phyloP scores from a whole-genome alignment of 2,888 invertebrate genomes.

The Galerucella nymphaeae region DNA sequence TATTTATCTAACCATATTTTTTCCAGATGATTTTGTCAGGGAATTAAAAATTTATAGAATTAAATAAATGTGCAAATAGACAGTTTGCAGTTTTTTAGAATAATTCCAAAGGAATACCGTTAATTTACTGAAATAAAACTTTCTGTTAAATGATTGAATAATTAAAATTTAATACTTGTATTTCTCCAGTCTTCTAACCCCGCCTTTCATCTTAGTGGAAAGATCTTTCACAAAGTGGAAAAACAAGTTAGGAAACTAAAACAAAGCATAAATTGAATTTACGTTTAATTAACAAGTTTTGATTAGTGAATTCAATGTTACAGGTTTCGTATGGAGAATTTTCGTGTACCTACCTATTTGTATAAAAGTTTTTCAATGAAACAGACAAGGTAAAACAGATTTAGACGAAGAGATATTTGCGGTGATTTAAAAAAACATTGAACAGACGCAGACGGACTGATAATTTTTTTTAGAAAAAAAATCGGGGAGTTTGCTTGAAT shows the following conservation, averaged over 20 bases:
- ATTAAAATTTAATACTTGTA: not conserved
- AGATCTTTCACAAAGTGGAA: constrained; percentile 23
- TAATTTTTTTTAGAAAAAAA: constrained; percentile 1
- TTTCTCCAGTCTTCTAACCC: not conserved
- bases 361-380: constrained; percentile 15
- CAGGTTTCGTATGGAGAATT: constrained; percentile 33
- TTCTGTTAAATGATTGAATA: not conserved
- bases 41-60: no score
- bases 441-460: constrained; percentile 8
- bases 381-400: constrained; percentile 1
- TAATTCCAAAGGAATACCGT: not conserved
- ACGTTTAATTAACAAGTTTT: constrained; percentile 49
- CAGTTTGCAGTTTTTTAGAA: no score
- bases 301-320: constrained; percentile 47
- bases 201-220: not conserved
- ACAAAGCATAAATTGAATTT: constrained; percentile 40
- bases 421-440: constrained; percentile 21
- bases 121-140: not conserved
- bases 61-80: no score
- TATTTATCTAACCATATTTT: no score
- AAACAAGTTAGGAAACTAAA: constrained; percentile 41
- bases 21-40: no score
- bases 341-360: constrained; percentile 5
- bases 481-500: no score
- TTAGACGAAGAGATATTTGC: constrained; percentile 12